These are phyloP conservation scores for Sipha flava DNA, from an alignment of 1,140 invertebrate genomes.

Conservation along the genomic window DNA sequence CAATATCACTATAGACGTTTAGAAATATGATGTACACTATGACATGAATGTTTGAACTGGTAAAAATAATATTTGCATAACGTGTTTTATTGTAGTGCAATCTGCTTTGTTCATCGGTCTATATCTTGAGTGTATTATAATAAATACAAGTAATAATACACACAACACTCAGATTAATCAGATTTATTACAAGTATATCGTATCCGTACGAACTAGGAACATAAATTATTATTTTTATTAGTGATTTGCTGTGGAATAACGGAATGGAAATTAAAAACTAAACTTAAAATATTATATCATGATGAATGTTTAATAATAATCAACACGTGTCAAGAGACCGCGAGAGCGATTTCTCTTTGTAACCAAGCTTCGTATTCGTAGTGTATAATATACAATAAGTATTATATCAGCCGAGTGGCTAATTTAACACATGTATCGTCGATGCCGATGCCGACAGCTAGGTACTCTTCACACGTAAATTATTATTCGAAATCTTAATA, in stretches of 20 bases:
- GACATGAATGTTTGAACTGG: neutral
- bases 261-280: neutral
- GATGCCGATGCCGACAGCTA: neutral
- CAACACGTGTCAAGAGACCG: neutral
- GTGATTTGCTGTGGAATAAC: neutral
- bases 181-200: neutral
- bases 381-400: neutral
- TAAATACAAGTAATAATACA: neutral
- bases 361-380: neutral
- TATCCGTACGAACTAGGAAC: neutral
- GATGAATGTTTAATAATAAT: slow-evolving; percentile 16
- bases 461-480: neutral
- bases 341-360: slow-evolving; percentile 7
- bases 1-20: neutral
- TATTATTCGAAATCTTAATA: neutral
- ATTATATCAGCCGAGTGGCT: neutral
- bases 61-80: slow-evolving; percentile 12
- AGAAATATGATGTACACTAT: neutral
- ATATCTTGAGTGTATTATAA: neutral
- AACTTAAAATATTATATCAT: neutral
- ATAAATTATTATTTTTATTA: slow-evolving; percentile 6
- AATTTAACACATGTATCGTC: slow-evolving; percentile 3
- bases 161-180: neutral
- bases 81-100: neutral
- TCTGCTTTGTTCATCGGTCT: neutral